Conservation (phyloP, 2,888 invertebrate genomes). For the Xiphydria camelus region DNA sequence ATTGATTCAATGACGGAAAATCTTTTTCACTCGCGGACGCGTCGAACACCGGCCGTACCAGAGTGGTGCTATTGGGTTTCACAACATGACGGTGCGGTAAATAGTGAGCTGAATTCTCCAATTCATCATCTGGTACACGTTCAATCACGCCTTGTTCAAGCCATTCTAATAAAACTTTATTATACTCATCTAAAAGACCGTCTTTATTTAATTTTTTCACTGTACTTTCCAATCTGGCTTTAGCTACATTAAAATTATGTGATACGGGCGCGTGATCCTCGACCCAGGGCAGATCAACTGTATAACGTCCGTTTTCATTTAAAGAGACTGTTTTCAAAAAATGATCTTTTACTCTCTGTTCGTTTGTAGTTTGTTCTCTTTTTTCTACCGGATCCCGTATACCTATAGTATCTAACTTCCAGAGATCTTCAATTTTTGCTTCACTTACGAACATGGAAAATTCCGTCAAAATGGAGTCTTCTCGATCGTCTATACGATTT, state of each 20-base stretch:
- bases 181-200: constrained; percentile 27
- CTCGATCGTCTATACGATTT: constrained; percentile 10
- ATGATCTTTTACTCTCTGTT: constrained; percentile 26
- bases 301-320: constrained; percentile 37
- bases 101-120: constrained; percentile 17
- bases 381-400: constrained; percentile 37
- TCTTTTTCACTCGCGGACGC: constrained; percentile 30
- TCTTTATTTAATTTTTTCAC: constrained; percentile 26
- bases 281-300: constrained; percentile 42
- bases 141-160: constrained; percentile 34
- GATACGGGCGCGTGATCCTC: constrained; percentile 38
- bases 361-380: constrained; percentile 23
- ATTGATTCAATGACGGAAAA: constrained; percentile 32
- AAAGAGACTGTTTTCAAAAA: constrained; percentile 36
- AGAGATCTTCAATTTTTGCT: constrained; percentile 34
- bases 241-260: constrained; percentile 30
- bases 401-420: constrained; percentile 41
- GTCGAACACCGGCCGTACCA: constrained; percentile 34
- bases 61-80: constrained; percentile 24
- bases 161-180: constrained; percentile 37
- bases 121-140: constrained; percentile 21
- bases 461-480: constrained; percentile 13
- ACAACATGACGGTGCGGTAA: constrained; percentile 25
- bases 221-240: constrained; percentile 30
- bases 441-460: constrained; percentile 22